Percentiles rank a stretch among this genome's conserved stretches.
These are phyloP conservation scores for Montipora foliosa DNA, from an alignment of 64 coral and sea anemone genomes.

Conservation along the genomic window DNA sequence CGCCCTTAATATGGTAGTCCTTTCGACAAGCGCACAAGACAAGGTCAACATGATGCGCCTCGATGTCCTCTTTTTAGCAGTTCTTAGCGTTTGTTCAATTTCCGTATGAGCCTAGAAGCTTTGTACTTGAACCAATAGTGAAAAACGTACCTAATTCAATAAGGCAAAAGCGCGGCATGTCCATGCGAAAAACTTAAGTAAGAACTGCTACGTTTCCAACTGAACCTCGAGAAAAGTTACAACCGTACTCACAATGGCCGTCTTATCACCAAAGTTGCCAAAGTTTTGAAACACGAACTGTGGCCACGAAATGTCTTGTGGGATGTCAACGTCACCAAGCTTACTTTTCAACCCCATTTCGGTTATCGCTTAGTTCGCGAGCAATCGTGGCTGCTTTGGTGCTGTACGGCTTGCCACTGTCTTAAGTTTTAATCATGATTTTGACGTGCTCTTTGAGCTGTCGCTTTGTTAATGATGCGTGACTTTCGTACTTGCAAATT, in stretches of 20 bases:
- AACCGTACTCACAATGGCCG: constrained; percentile 49
- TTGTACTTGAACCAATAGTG: too few relatives aligned
- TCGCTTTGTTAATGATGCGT: constrained; percentile 12
- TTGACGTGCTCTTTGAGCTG: neutral
- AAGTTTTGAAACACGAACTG: constrained; percentile 66
- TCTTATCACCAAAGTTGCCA: constrained; percentile 47
- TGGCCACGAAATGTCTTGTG: constrained; percentile 59
- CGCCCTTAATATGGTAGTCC: too few relatives aligned
- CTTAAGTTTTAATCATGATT: neutral
- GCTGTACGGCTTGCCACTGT: neutral
- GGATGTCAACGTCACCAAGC: constrained; percentile 47
- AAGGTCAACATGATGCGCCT: too few relatives aligned
- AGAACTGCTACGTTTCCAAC: too few relatives aligned
- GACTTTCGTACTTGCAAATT: neutral
- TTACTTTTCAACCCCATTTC: constrained; percentile 39
- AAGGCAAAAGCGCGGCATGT: too few relatives aligned
- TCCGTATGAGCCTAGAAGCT: too few relatives aligned
- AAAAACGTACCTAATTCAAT: too few relatives aligned
- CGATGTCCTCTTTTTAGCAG: too few relatives aligned
- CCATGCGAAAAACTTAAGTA: too few relatives aligned
- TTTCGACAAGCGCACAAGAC: too few relatives aligned
- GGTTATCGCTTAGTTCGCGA: neutral
- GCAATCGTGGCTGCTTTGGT: neutral
- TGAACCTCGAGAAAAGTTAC: too few relatives aligned
- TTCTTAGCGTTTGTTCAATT: too few relatives aligned